Evolutionary conservation across 2,113 vertebrate species (phyloP).

Genomic region (Phalacrocorax aristotelis): DNA sequence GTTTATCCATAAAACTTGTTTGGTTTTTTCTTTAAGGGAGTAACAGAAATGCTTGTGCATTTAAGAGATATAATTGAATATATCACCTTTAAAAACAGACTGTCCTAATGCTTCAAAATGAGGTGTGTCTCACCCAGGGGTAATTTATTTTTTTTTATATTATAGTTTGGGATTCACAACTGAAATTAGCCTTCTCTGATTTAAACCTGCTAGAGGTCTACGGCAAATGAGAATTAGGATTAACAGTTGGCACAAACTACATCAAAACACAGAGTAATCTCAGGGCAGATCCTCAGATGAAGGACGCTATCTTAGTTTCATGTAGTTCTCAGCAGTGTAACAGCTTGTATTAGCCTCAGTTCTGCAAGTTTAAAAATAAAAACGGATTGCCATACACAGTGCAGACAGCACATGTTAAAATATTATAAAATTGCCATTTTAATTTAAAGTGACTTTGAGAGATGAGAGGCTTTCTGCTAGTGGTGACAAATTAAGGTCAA

Average conservation of each 20-base stretch:
- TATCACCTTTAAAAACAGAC: not conserved
- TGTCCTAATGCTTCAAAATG: not conserved
- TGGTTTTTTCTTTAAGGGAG: not conserved
- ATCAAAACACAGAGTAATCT: not conserved
- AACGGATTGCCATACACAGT: not conserved
- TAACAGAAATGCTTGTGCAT: not conserved
- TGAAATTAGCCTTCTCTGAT: not conserved
- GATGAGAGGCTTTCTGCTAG: not conserved
- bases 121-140: not conserved
- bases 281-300: not conserved
- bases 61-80: not conserved
- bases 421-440: not conserved
- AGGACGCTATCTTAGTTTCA: not conserved
- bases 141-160: not conserved
- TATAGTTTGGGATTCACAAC: not conserved
- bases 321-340: not conserved
- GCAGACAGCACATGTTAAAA: not conserved
- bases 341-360: not conserved
- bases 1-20: not conserved
- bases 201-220: not conserved
- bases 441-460: not conserved
- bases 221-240: not conserved
- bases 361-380: conserved; percentile 26
- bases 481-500: conserved; percentile 16
- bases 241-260: not conserved